Percentiles rank a stretch among this genome's conserved stretches.
These are phyloP conservation scores for Gymnodraco acuticeps DNA, from an alignment of 2,797 vertebrate species.

Conservation along the genomic window DNA sequence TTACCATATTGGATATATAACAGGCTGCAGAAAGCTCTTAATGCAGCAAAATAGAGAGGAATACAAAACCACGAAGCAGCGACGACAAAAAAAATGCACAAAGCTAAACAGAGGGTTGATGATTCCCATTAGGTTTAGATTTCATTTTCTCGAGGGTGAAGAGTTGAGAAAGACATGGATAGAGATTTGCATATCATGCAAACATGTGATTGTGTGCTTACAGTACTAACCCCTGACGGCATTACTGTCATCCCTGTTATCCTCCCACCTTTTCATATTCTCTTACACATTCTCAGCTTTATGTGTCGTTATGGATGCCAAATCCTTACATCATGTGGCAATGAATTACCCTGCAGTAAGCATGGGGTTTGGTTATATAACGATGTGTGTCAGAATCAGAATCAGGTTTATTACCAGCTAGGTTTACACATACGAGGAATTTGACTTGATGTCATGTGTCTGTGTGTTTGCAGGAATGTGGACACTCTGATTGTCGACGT, in stretches of 20 bases:
- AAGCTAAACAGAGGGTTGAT: conserved; percentile 15
- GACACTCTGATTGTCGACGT: conserved; percentile 97
- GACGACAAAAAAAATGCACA: conserved; percentile 10
- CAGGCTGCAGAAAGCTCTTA: conserved; percentile 7
- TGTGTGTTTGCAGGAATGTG: conserved; percentile 88
- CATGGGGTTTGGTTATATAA: conserved; percentile 11
- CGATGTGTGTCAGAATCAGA: neutral
- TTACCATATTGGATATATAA: conserved; percentile 4
- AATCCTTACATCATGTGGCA: conserved; percentile 14
- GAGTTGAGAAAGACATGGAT: conserved; percentile 4
- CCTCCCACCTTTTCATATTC: conserved; percentile 47
- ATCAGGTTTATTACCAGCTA: too few species aligned
- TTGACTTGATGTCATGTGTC: too few species aligned
- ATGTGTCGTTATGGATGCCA: conserved; percentile 3
- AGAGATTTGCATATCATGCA: conserved; percentile 33
- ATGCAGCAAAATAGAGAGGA: conserved; percentile 14
- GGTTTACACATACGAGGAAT: too few species aligned
- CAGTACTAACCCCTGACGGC: conserved; percentile 26
- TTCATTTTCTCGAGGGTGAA: conserved; percentile 13
- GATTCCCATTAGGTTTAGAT: conserved; percentile 7
- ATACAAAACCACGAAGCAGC: neutral
- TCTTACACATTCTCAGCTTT: conserved; percentile 19
- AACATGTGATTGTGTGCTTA: conserved; percentile 31
- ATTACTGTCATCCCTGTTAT: conserved; percentile 30
- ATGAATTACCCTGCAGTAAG: conserved; percentile 7